Percentiles rank a stretch among this genome's conserved stretches.
Evolutionary conservation across 2,113 vertebrate species (phyloP).

Genomic region (Todiramphus saurophagus): DNA sequence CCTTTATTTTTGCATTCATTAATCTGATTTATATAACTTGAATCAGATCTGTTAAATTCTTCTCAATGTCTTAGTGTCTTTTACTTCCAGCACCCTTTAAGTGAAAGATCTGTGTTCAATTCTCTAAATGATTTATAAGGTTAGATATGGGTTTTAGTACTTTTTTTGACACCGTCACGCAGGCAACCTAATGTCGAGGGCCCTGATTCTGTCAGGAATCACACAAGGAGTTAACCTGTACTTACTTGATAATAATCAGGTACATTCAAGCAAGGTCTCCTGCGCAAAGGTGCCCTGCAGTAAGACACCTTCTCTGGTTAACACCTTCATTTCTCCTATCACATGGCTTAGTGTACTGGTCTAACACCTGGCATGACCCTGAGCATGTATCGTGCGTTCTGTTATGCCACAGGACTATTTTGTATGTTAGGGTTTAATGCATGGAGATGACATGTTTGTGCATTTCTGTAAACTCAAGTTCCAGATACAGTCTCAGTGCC

Average conservation of each 20-base stretch:
- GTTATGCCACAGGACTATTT: background rate
- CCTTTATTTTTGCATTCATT: background rate
- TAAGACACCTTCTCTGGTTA: background rate
- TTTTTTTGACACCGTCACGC: background rate
- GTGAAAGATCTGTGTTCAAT: background rate
- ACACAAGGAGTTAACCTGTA: background rate
- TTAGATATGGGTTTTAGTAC: background rate
- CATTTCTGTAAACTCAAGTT: background rate
- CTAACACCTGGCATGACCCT: accelerated
- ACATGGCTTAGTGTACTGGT: background rate
- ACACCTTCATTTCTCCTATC: background rate
- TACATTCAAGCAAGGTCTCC: background rate
- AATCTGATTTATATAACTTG: background rate
- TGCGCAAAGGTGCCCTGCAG: background rate
- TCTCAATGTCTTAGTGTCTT: background rate
- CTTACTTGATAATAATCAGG: background rate
- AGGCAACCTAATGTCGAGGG: background rate
- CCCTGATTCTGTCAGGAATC: background rate
- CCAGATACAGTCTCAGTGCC: background rate
- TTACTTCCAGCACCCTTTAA: background rate
- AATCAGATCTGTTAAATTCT: background rate
- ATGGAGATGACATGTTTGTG: background rate
- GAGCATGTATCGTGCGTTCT: accelerated
- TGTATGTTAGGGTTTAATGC: accelerated
- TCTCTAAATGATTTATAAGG: background rate